Percentiles rank a stretch among this genome's conserved stretches.
Evolutionary conservation across 2,888 invertebrate genomes (phyloP).

Genomic region (Zhengitettix transpicula): DNA sequence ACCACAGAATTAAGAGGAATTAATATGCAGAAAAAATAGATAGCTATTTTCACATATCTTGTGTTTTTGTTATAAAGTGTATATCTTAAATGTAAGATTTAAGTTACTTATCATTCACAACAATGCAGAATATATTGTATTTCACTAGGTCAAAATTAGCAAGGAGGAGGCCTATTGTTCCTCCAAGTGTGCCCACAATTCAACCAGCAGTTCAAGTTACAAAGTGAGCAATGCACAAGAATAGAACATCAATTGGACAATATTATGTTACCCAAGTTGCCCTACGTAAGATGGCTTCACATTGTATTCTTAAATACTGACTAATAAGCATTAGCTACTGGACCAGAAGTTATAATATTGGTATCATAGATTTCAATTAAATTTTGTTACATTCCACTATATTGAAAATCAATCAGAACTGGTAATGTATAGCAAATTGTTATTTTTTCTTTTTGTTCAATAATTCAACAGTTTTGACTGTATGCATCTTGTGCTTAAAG

Average conservation of each 20-base stretch:
- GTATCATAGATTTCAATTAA: too few relatives aligned
- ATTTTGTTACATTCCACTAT: background rate
- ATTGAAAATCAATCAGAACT: background rate
- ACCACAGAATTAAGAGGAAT: too few relatives aligned
- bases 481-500: background rate
- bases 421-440: background rate
- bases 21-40: too few relatives aligned
- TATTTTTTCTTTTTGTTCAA: too few relatives aligned
- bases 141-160: slow-evolving; percentile 24
- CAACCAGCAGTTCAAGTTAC: slow-evolving; percentile 2
- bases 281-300: too few relatives aligned
- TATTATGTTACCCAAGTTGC: background rate
- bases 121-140: background rate
- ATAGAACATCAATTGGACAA: background rate
- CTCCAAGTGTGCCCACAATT: slow-evolving; percentile 4
- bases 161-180: slow-evolving; percentile 21
- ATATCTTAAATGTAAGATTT: background rate
- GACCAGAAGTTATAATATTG: too few relatives aligned
- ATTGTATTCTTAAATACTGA: too few relatives aligned
- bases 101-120: background rate
- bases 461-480: background rate
- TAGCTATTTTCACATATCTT: background rate
- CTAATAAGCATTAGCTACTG: too few relatives aligned
- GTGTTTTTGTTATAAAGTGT: background rate
- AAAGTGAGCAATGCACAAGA: slow-evolving; percentile 3